phyloP scores from a whole-genome alignment of 2,888 invertebrate genomes.

The Melanophora roralis region DNA sequence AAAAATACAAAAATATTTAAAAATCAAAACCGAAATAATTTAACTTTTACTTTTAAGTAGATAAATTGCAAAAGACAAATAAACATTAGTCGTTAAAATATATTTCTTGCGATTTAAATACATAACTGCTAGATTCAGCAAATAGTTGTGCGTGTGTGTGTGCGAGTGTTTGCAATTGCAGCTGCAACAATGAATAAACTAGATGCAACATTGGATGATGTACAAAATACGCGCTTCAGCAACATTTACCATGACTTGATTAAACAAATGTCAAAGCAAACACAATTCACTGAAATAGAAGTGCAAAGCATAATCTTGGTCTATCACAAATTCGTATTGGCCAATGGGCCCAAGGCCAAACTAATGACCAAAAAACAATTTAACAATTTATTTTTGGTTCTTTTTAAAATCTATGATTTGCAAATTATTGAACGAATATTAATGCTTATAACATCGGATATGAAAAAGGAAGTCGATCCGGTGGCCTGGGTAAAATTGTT shows the following conservation, averaged over 20 bases:
- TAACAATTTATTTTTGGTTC: slow-evolving; percentile 80
- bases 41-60: slow-evolving; percentile 14
- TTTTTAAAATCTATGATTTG: slow-evolving; percentile 85
- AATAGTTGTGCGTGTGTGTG: neutral
- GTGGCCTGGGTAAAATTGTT: slow-evolving; percentile 84
- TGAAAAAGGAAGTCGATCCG: slow-evolving; percentile 74
- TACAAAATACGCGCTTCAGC: slow-evolving; percentile 82
- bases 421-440: slow-evolving; percentile 82
- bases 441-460: slow-evolving; percentile 80
- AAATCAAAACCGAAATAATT: neutral
- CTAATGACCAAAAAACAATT: slow-evolving; percentile 80
- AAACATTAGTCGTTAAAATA: neutral
- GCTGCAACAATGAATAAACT: slow-evolving; percentile 73
- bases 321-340: slow-evolving; percentile 78
- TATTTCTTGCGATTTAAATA: too few species aligned
- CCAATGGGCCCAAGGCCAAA: slow-evolving; percentile 75
- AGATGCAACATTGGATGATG: slow-evolving; percentile 81
- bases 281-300: slow-evolving; percentile 81
- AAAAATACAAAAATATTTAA: neutral
- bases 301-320: slow-evolving; percentile 79
- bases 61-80: slow-evolving; percentile 7
- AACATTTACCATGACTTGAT: slow-evolving; percentile 80
- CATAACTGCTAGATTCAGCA: too few species aligned
- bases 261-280: slow-evolving; percentile 79
- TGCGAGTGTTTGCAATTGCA: neutral